Evolutionary conservation across 2,888 invertebrate genomes (phyloP).

Genomic region (Acrobasis repandana): DNA sequence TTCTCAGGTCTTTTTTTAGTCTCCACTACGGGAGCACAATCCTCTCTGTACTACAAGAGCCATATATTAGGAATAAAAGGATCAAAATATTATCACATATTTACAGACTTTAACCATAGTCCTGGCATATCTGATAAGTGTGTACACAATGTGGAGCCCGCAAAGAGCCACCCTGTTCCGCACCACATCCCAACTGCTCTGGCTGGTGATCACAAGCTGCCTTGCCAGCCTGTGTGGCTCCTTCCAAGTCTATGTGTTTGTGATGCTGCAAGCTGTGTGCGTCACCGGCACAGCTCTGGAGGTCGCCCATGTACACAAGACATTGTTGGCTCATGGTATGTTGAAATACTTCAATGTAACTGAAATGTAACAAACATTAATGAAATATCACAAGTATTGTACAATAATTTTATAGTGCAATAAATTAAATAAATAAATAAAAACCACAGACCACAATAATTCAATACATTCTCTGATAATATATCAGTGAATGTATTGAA

Average conservation of each 20-base stretch:
- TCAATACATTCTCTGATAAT: too few species aligned
- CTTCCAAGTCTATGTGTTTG: slow-evolving; percentile 89
- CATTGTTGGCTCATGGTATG: slow-evolving; percentile 71
- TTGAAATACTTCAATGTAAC: not conserved
- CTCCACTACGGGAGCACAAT: too few species aligned
- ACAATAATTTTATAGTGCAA: too few species aligned
- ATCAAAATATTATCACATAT: slow-evolving; percentile 21
- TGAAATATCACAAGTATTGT: too few species aligned
- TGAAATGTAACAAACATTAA: not conserved
- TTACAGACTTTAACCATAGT: slow-evolving; percentile 87
- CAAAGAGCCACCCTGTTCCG: slow-evolving; percentile 86
- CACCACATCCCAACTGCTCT: slow-evolving; percentile 86
- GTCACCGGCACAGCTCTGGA: slow-evolving; percentile 85
- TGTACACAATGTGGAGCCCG: slow-evolving; percentile 90
- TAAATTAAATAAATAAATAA: too few species aligned
- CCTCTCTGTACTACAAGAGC: too few species aligned
- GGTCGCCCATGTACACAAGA: slow-evolving; percentile 82
- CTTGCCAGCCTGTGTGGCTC: slow-evolving; percentile 89
- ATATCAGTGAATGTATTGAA: too few species aligned
- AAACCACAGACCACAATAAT: too few species aligned
- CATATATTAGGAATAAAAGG: too few species aligned
- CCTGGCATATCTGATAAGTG: slow-evolving; percentile 86
- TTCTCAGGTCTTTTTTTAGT: too few species aligned
- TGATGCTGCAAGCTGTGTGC: slow-evolving; percentile 85
- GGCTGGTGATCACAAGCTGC: slow-evolving; percentile 90